Evolutionary conservation across 1,140 invertebrate species (phyloP).

Genomic region (Drosophila novamexicana): DNA sequence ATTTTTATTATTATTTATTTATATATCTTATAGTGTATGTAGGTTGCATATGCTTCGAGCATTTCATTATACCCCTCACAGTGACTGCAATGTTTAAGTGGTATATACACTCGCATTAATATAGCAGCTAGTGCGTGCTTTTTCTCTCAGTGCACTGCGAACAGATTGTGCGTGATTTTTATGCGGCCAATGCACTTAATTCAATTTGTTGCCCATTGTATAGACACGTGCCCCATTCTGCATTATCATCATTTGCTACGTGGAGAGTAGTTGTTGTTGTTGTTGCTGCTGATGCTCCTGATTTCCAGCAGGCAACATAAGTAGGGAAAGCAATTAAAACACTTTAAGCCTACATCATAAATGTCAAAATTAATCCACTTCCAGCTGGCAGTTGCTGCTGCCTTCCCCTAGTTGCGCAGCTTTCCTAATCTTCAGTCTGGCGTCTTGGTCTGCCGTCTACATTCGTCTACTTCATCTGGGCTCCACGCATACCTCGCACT

Average conservation of each 20-base stretch:
- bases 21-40: too few relatives aligned
- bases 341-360: constrained; percentile 74
- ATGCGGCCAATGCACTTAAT: constrained; percentile 64
- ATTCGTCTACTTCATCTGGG: neutral
- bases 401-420: neutral
- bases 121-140: neutral
- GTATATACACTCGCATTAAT: neutral
- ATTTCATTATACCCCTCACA: too few relatives aligned
- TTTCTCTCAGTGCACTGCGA: constrained; percentile 28
- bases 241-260: constrained; percentile 11
- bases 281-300: constrained; percentile 9
- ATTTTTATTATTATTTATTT: too few relatives aligned
- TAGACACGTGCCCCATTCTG: constrained; percentile 38
- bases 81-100: neutral
- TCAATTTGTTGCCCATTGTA: constrained; percentile 42
- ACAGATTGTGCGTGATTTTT: constrained; percentile 62
- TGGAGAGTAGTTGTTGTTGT: constrained; percentile 4
- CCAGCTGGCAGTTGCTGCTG: constrained; percentile 51
- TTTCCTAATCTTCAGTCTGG: constrained; percentile 22
- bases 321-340: constrained; percentile 70
- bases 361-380: constrained; percentile 81
- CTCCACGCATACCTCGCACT: constrained; percentile 38
- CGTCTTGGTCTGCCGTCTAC: neutral
- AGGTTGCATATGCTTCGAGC: too few relatives aligned
- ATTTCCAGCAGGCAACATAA: constrained; percentile 13